Percentiles rank a stretch among this genome's conserved stretches.
phyloP scores from a whole-genome alignment of 2,888 invertebrate species.

The Thereva nobilitata region DNA sequence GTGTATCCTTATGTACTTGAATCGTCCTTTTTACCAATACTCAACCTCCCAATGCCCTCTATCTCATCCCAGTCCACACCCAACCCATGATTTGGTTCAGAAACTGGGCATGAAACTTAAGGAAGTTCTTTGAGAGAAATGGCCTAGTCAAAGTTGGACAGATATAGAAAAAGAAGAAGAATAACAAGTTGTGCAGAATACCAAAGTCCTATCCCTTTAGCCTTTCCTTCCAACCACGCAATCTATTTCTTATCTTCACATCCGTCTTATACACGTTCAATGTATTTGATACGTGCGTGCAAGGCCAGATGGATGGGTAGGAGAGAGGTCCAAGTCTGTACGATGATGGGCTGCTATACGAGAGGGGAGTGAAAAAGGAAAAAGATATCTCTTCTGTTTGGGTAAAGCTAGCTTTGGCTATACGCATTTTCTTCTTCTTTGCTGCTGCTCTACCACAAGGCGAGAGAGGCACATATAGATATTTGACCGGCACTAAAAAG shows the following conservation, averaged over 20 bases:
- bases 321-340: slow-evolving; percentile 30
- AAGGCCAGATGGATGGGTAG: slow-evolving; percentile 36
- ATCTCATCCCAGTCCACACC: too few relatives aligned
- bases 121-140: slow-evolving; percentile 32
- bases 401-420: not conserved
- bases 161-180: slow-evolving; percentile 34
- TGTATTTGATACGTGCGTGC: slow-evolving; percentile 43
- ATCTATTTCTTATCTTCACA: slow-evolving; percentile 48
- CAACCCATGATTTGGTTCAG: too few relatives aligned
- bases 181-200: slow-evolving; percentile 34
- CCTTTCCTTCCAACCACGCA: slow-evolving; percentile 44
- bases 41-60: not conserved
- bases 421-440: slow-evolving; percentile 16
- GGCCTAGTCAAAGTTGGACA: slow-evolving; percentile 35
- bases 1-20: slow-evolving; percentile 14
- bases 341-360: slow-evolving; percentile 40
- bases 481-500: slow-evolving; percentile 20
- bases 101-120: slow-evolving; percentile 23
- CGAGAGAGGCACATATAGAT: slow-evolving; percentile 17
- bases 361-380: slow-evolving; percentile 41
- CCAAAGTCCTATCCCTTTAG: slow-evolving; percentile 34
- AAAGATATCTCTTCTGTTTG: too few relatives aligned
- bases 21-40: slow-evolving; percentile 27
- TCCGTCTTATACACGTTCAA: slow-evolving; percentile 44
- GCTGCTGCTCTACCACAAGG: too few relatives aligned